Percentiles rank a stretch among this genome's conserved stretches.
Evolutionary conservation across 2,113 vertebrate genomes (phyloP).

Genomic region (Dendropsophus ebraccatus): DNA sequence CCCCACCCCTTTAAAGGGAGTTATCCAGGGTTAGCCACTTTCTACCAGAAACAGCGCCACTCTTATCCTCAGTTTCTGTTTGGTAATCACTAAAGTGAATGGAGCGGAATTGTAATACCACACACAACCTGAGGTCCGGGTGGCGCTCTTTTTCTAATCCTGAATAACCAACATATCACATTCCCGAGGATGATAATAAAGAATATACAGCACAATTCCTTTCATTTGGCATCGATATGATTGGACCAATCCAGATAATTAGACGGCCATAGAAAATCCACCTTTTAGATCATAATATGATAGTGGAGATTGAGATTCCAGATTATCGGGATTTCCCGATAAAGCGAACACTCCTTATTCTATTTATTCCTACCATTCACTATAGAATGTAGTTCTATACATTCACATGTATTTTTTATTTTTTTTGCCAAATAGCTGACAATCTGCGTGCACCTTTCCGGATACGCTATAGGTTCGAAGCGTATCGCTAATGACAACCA

Average conservation of each 20-base stretch:
- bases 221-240: background rate
- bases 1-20: too few relatives aligned
- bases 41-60: too few relatives aligned
- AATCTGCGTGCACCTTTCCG: background rate
- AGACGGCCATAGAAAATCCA: background rate
- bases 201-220: background rate
- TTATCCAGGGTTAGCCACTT: too few relatives aligned
- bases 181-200: background rate
- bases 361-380: background rate
- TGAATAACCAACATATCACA: background rate
- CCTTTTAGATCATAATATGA: too few relatives aligned
- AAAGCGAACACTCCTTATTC: background rate
- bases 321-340: background rate
- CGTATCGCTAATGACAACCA: background rate
- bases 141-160: too few relatives aligned
- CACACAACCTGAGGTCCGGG: too few relatives aligned
- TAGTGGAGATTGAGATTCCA: background rate
- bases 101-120: too few relatives aligned
- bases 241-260: background rate
- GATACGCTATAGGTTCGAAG: conserved; percentile 3
- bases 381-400: conserved; percentile 28
- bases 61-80: too few relatives aligned
- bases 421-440: conserved; percentile 11
- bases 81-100: too few relatives aligned
- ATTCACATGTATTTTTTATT: background rate